phyloP scores from a whole-genome alignment of 2,113 vertebrate genomes.

The Mastomys natalensis region DNA sequence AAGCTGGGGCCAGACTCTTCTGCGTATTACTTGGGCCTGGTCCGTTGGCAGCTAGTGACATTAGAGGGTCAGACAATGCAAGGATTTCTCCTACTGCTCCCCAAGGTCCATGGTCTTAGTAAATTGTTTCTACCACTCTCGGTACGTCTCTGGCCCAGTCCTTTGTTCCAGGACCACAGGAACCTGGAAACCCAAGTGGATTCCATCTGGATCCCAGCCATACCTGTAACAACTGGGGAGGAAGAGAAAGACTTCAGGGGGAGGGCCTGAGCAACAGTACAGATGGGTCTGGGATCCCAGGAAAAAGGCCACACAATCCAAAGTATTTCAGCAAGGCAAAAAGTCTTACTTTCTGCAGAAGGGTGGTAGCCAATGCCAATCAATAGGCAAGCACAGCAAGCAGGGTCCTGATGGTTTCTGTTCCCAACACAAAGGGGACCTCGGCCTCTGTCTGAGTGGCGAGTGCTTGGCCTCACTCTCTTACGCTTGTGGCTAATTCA shows the following conservation, averaged over 20 bases:
- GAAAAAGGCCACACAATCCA: not conserved
- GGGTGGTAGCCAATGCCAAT: not conserved
- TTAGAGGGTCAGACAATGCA: no score
- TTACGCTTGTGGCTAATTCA: not conserved
- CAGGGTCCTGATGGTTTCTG: not conserved
- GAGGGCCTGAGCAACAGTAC: not conserved
- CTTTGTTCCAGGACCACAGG: not conserved
- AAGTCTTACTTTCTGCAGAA: not conserved
- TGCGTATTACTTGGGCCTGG: not conserved
- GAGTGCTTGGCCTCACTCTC: not conserved
- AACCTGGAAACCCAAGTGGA: not conserved
- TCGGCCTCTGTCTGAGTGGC: not conserved
- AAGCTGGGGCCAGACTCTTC: not conserved
- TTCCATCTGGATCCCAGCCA: not conserved
- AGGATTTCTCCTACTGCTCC: not conserved
- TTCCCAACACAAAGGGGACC: not conserved
- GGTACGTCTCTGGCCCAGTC: not conserved
- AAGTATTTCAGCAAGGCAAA: not conserved
- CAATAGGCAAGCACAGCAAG: not conserved
- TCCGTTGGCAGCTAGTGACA: not conserved
- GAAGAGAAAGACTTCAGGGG: not conserved
- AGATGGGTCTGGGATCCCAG: not conserved
- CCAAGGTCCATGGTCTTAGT: not conserved
- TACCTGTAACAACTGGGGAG: no score
- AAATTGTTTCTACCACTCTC: not conserved